phyloP scores from a whole-genome alignment of 2,888 invertebrate species.

The Orthonevra nobilis region DNA sequence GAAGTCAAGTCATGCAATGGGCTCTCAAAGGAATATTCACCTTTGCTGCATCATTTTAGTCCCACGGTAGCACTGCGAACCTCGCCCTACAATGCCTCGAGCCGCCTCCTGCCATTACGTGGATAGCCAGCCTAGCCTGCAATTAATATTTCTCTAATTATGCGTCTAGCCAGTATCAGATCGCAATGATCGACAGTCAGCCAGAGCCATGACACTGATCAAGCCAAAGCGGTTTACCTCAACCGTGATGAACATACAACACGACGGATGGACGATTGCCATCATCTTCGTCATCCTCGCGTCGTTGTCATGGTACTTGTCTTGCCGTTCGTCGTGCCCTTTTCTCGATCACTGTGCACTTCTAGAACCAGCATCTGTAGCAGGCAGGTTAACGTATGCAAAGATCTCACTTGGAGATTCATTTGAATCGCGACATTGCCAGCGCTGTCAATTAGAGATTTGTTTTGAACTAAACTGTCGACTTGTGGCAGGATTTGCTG shows the following conservation, averaged over 20 bases:
- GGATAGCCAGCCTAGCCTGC: constrained; percentile 37
- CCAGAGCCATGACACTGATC: constrained; percentile 50
- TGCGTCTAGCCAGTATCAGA: constrained; percentile 65
- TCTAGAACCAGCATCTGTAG: constrained; percentile 20
- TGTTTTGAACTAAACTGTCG: constrained; percentile 69
- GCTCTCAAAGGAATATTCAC: too few relatives aligned
- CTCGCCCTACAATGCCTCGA: constrained; percentile 44
- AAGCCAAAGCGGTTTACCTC: constrained; percentile 46
- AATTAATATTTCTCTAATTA: constrained; percentile 68
- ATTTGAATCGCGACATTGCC: constrained; percentile 69
- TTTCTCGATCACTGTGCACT: constrained; percentile 43
- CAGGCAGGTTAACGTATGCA: constrained; percentile 62
- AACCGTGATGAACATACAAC: constrained; percentile 12
- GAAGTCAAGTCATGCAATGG: too few relatives aligned
- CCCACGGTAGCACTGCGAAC: constrained; percentile 37
- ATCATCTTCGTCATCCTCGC: constrained; percentile 25
- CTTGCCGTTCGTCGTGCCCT: constrained; percentile 40
- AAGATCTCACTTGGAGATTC: constrained; percentile 67
- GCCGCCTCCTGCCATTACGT: constrained; percentile 41
- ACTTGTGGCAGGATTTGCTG: constrained; percentile 59
- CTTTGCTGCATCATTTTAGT: constrained; percentile 27
- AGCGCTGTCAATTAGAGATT: constrained; percentile 70
- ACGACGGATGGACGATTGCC: constrained; percentile 24
- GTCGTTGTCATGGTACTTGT: constrained; percentile 44
- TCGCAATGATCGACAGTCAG: constrained; percentile 63